Percentiles rank a stretch among this genome's conserved stretches.
Conservation (phyloP, 2,113 vertebrate genomes). For the Gorsachius goisagi region DNA sequence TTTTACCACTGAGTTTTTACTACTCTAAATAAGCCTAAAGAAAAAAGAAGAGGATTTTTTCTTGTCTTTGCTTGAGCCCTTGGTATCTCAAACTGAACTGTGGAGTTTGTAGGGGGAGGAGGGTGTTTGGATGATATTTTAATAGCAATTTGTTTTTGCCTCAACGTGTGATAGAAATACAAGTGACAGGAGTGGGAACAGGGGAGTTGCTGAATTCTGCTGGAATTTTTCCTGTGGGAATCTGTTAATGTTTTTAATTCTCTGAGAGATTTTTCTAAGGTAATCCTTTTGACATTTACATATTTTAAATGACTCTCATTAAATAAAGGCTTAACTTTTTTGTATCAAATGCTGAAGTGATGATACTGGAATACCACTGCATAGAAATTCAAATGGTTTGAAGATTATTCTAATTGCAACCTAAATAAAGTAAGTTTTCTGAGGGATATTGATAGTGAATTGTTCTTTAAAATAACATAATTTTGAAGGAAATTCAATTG, state of each 20-base stretch:
- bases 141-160: conserved; percentile 69
- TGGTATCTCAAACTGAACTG: background rate
- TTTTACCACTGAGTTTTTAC: conserved; percentile 16
- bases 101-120: background rate
- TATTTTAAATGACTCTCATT: conserved; percentile 57
- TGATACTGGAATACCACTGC: background rate
- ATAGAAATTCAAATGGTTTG: background rate
- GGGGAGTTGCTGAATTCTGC: conserved; percentile 61
- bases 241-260: conserved; percentile 63
- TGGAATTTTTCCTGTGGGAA: conserved; percentile 71
- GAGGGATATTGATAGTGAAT: background rate
- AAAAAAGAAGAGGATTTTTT: conserved; percentile 16
- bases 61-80: background rate
- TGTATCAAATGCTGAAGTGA: conserved; percentile 17
- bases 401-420: conserved; percentile 31
- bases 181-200: conserved; percentile 68
- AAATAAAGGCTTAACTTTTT: conserved; percentile 46
- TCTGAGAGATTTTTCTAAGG: conserved; percentile 52
- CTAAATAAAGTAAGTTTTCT: background rate
- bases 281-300: conserved; percentile 63
- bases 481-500: background rate
- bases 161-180: conserved; percentile 67
- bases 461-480: background rate
- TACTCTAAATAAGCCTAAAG: background rate
- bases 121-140: conserved; percentile 46